Evolutionary conservation across 2,797 vertebrate species (phyloP).

Genomic region (Natrix natrix): DNA sequence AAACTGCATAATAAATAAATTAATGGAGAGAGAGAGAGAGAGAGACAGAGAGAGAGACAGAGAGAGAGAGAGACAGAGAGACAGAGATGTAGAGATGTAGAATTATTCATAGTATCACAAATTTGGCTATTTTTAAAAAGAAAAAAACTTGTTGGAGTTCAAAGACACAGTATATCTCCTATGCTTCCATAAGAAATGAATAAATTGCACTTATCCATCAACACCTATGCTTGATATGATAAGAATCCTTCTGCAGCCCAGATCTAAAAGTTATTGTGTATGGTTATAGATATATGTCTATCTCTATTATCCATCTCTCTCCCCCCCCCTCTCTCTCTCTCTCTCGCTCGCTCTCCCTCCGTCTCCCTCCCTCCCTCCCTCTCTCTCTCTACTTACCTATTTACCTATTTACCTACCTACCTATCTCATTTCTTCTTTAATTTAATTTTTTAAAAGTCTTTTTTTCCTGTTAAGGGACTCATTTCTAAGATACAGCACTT

Average conservation of each 20-base stretch:
- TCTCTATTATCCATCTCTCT: background rate
- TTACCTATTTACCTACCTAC: background rate
- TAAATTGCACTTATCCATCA: background rate
- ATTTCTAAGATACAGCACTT: background rate
- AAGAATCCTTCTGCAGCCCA: background rate
- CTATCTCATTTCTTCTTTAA: background rate
- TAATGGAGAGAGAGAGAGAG: background rate
- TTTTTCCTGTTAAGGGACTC: background rate
- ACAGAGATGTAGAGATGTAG: background rate
- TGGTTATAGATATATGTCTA: background rate
- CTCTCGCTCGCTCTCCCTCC: too few relatives aligned
- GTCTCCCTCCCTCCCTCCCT: too few relatives aligned
- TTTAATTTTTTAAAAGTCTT: background rate
- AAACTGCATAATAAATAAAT: background rate
- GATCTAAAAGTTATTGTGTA: background rate
- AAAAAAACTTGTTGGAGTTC: too few relatives aligned
- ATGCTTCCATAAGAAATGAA: background rate
- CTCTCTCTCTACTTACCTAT: rapidly evolving
- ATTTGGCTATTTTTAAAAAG: too few relatives aligned
- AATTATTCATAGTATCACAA: too few relatives aligned
- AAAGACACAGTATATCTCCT: too few relatives aligned
- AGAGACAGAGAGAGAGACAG: background rate
- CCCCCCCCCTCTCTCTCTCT: too few relatives aligned
- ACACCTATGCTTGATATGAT: background rate
- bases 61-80: too few relatives aligned